A percentile compares a stretch with the other conserved stretches of the same genome.
phyloP scores from a whole-genome alignment of 2,113 vertebrate genomes.

The Bufo bufo region DNA sequence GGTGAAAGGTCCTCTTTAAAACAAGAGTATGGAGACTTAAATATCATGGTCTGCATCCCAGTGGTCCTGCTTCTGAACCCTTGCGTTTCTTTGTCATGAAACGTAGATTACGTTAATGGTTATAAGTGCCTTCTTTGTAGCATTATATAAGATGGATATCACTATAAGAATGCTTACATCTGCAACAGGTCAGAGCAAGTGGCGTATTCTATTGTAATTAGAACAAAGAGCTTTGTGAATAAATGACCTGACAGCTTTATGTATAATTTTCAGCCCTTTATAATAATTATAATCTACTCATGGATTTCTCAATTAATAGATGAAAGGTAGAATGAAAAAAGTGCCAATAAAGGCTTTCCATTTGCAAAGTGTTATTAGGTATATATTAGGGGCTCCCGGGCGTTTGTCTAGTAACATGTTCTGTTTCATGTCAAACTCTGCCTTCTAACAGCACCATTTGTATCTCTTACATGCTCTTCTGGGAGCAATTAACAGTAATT shows the following conservation, averaged over 20 bases:
- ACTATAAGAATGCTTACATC: neutral
- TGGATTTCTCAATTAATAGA: conserved; percentile 32
- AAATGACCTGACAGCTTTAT: neutral
- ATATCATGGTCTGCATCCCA: no score
- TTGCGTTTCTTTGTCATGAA: no score
- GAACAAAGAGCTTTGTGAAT: neutral
- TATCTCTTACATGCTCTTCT: conserved; percentile 49
- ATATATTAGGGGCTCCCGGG: conserved; percentile 7
- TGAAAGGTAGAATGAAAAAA: conserved; percentile 12
- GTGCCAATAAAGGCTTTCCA: conserved; percentile 10
- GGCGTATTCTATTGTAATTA: neutral
- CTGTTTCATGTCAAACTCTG: conserved; percentile 55
- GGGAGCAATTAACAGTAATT: conserved; percentile 55
- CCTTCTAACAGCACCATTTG: conserved; percentile 42
- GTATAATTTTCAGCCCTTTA: neutral
- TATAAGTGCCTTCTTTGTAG: neutral
- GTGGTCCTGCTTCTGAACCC: no score
- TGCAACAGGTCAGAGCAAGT: neutral
- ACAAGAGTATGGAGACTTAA: no score
- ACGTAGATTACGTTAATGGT: neutral
- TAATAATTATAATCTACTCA: conserved; percentile 4
- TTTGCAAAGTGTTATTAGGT: conserved; percentile 30
- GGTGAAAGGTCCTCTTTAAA: no score
- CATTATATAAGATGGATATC: neutral
- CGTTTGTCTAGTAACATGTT: conserved; percentile 45